Conservation (phyloP, 2,113 vertebrate genomes). For the Pygoscelis adeliae region DNA sequence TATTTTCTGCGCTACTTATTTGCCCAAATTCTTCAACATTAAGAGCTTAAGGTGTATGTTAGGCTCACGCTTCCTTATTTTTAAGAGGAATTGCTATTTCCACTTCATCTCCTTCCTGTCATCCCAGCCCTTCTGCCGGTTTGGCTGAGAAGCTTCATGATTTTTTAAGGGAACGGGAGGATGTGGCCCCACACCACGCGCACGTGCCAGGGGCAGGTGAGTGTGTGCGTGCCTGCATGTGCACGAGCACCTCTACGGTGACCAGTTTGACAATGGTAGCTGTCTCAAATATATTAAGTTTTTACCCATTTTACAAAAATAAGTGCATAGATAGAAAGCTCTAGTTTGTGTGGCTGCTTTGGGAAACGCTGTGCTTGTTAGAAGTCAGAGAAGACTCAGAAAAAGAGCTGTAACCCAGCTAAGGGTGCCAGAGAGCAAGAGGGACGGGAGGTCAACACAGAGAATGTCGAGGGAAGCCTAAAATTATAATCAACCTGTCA, state of each 20-base stretch:
- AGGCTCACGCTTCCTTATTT: neutral
- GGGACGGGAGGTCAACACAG: neutral
- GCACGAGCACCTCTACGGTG: no score
- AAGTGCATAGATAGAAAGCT: neutral
- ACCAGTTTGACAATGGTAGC: neutral
- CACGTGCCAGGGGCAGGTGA: neutral
- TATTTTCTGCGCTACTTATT: neutral
- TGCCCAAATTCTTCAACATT: neutral
- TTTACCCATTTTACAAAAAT: neutral
- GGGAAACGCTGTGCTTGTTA: neutral
- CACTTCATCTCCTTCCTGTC: neutral
- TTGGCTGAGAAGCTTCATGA: neutral
- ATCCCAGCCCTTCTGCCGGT: neutral
- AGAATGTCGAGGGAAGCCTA: neutral
- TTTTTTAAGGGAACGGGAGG: neutral
- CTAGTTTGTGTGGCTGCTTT: neutral
- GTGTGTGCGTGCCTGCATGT: accelerated
- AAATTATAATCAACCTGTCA: neutral
- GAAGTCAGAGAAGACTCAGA: neutral
- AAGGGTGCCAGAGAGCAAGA: neutral
- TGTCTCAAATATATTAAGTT: neutral
- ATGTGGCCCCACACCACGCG: accelerated
- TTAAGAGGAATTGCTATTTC: neutral
- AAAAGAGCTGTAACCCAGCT: neutral
- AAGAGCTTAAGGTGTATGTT: neutral